Percentiles rank a stretch among this genome's conserved stretches.
phyloP scores from a whole-genome alignment of 2,113 vertebrate species.

The Dendrocopos noguchii region DNA sequence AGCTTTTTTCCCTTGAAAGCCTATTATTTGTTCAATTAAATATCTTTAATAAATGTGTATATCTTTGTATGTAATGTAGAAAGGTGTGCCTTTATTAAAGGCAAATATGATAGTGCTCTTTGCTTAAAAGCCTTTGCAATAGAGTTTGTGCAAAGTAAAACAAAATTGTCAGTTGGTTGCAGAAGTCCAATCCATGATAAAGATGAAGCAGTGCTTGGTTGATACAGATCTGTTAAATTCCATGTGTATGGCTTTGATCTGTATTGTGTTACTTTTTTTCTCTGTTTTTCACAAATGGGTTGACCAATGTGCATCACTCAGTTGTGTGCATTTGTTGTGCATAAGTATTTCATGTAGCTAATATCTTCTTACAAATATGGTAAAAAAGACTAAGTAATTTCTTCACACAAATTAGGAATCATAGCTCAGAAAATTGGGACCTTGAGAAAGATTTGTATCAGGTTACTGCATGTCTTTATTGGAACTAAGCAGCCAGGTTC shows the following conservation, averaged over 20 bases:
- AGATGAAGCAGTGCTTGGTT: neutral
- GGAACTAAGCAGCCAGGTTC: neutral
- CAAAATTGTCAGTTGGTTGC: neutral
- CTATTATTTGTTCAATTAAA: neutral
- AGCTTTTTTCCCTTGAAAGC: neutral
- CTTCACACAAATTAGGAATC: neutral
- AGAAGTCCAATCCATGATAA: neutral
- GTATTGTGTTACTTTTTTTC: neutral
- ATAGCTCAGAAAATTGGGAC: rapidly evolving
- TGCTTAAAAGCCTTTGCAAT: neutral
- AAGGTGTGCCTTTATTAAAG: neutral
- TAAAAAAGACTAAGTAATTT: neutral
- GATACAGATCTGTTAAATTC: neutral
- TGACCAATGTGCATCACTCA: neutral
- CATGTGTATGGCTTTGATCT: neutral
- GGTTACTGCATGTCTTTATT: neutral
- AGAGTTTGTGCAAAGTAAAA: neutral
- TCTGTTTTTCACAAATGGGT: neutral
- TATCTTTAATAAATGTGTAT: neutral
- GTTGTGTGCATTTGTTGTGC: neutral
- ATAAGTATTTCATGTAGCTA: neutral
- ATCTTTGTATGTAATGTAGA: neutral
- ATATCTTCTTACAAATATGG: neutral
- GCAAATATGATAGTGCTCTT: neutral
- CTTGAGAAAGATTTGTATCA: neutral